These are phyloP conservation scores for Petaurus breviceps DNA, from an alignment of 2,113 vertebrate species.

Conservation along the genomic window DNA sequence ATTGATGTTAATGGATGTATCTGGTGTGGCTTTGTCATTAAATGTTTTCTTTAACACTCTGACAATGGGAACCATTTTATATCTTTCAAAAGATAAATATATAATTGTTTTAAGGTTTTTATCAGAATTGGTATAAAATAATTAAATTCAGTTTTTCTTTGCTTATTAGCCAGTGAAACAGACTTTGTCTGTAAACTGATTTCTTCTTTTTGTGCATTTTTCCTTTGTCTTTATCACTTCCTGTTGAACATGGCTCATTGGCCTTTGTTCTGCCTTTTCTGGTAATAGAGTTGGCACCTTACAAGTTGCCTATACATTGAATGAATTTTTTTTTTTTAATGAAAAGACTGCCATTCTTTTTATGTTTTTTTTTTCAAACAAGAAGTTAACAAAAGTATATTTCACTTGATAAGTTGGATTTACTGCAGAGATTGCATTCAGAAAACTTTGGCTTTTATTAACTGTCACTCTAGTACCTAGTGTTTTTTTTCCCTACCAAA, in stretches of 20 bases:
- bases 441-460: background rate
- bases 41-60: conserved; percentile 65
- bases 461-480: conserved; percentile 1
- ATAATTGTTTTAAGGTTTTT: conserved; percentile 35
- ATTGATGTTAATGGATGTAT: conserved; percentile 41
- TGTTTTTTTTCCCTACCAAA: conserved; percentile 55
- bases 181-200: conserved; percentile 50
- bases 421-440: background rate
- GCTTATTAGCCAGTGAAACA: conserved; percentile 41
- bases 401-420: background rate
- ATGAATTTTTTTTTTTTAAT: background rate
- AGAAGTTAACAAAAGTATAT: background rate
- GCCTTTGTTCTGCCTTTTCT: background rate
- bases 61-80: conserved; percentile 39
- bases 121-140: conserved; percentile 24
- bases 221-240: background rate
- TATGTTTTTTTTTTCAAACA: background rate
- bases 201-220: conserved; percentile 17
- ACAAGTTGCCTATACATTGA: background rate
- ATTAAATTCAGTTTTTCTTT: conserved; percentile 39
- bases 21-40: conserved; percentile 71
- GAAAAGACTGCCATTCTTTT: conserved; percentile 13
- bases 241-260: background rate
- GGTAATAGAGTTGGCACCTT: background rate
- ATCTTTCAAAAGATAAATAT: conserved; percentile 46